Conservation (phyloP, 1,140 invertebrate genomes). For the Saccostrea glomerata region DNA sequence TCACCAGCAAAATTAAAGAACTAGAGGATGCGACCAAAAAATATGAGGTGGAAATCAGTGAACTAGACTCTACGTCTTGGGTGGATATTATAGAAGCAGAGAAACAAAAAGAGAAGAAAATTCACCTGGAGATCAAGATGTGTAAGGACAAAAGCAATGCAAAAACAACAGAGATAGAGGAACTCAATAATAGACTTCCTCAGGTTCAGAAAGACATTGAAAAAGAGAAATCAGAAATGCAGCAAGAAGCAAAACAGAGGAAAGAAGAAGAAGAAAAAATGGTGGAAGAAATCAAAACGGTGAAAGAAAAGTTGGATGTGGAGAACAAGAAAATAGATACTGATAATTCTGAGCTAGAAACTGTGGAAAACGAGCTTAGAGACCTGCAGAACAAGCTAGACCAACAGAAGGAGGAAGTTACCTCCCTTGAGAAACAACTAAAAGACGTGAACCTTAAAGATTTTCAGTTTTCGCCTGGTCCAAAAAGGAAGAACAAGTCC, state of each 20-base stretch:
- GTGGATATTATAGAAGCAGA: conserved; percentile 84
- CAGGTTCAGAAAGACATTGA: conserved; percentile 88
- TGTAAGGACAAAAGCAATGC: conserved; percentile 36
- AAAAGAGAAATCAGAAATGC: conserved; percentile 66
- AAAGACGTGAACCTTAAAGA: conserved; percentile 91
- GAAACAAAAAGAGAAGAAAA: conserved; percentile 90
- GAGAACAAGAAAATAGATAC: conserved; percentile 81
- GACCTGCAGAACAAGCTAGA: conserved; percentile 54
- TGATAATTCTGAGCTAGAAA: conserved; percentile 78
- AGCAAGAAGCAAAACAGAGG: conserved; percentile 63
- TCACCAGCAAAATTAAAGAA: conserved; percentile 89
- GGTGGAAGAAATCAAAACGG: conserved; percentile 87
- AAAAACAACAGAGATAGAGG: conserved; percentile 11
- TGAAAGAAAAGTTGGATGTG: conserved; percentile 88
- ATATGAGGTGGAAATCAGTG: conserved; percentile 88
- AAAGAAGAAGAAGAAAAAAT: conserved; percentile 75
- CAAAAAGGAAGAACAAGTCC: conserved; percentile 81
- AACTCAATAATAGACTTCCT: conserved; percentile 89
- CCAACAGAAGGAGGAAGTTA: conserved; percentile 72
- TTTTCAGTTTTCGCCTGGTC: conserved; percentile 85
- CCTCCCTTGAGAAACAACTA: conserved; percentile 91
- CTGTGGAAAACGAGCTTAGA: conserved; percentile 54
- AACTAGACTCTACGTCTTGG: conserved; percentile 84
- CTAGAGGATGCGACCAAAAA: conserved; percentile 85
- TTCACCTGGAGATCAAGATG: conserved; percentile 46